A percentile compares a stretch with the other conserved stretches of the same genome.
Evolutionary conservation across 2,797 vertebrate species (phyloP).

Genomic region (Manis pentadactyla): DNA sequence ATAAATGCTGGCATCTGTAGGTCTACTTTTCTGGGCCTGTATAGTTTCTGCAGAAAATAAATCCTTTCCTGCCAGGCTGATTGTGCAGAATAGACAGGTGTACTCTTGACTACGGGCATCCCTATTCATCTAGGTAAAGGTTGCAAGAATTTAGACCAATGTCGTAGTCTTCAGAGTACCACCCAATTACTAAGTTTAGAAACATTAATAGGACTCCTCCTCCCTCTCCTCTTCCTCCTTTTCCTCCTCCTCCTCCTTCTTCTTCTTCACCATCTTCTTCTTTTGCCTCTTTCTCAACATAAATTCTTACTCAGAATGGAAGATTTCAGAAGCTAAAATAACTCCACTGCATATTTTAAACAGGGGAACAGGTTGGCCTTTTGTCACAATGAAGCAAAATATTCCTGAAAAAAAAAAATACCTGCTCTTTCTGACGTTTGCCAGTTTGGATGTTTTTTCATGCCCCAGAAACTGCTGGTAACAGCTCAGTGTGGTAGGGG

Average conservation of each 20-base stretch:
- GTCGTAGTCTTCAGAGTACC: neutral
- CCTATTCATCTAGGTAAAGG: neutral
- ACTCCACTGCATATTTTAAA: slow-evolving; percentile 59
- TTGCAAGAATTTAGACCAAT: neutral
- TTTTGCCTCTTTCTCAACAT: neutral
- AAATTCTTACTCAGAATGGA: slow-evolving; percentile 41
- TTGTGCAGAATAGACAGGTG: neutral
- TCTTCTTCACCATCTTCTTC: too few species aligned
- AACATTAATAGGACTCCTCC: neutral
- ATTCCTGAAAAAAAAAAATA: neutral
- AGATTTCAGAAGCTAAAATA: slow-evolving; percentile 72
- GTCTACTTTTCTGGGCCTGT: neutral
- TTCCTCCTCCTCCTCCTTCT: too few species aligned
- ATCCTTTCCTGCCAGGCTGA: neutral
- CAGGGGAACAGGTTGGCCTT: slow-evolving; percentile 73
- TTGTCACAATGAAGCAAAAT: slow-evolving; percentile 71
- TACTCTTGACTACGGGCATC: neutral
- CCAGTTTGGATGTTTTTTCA: slow-evolving; percentile 70
- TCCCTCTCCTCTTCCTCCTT: too few species aligned
- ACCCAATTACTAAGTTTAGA: neutral
- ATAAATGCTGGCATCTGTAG: neutral
- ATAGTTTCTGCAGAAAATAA: neutral
- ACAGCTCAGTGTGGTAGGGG: slow-evolving; percentile 33
- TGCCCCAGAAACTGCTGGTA: slow-evolving; percentile 64
- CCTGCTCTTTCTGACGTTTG: slow-evolving; percentile 58